Conservation (phyloP, 2,888 invertebrate species). For the Argyresthia albistria region DNA sequence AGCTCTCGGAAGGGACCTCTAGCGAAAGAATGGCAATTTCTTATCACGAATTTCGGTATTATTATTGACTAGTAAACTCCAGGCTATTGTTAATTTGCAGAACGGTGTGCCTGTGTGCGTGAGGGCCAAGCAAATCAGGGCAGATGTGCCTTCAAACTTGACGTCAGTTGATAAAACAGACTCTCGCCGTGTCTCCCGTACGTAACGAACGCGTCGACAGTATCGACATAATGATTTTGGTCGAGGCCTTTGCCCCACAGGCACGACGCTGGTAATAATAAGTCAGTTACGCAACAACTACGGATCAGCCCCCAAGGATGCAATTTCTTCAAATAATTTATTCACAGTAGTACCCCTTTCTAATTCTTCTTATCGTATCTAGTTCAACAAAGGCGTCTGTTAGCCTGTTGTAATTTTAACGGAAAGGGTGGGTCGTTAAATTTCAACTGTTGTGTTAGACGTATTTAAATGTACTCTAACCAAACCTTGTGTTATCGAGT, state of each 20-base stretch:
- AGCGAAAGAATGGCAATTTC: conserved; percentile 67
- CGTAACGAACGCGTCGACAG: neutral
- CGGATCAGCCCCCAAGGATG: neutral
- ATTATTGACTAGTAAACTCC: conserved; percentile 55
- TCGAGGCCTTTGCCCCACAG: neutral
- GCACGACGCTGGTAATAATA: neutral
- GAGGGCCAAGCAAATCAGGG: conserved; percentile 45
- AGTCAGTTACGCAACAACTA: neutral
- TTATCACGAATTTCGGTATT: conserved; percentile 54
- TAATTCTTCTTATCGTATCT: neutral
- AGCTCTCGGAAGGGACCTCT: conserved; percentile 64
- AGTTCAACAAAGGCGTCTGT: neutral
- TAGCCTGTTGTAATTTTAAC: conserved; percentile 7
- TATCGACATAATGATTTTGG: conserved; percentile 1
- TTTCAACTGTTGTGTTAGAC: neutral
- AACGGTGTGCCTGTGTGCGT: conserved; percentile 32
- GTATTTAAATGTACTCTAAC: too few relatives aligned
- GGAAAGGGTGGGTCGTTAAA: conserved; percentile 4
- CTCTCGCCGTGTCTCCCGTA: neutral
- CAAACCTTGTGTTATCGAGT: too few relatives aligned
- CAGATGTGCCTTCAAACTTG: conserved; percentile 43
- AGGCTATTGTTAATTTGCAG: conserved; percentile 43
- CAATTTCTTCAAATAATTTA: neutral
- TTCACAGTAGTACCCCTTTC: neutral
- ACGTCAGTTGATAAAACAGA: conserved; percentile 14